Evolutionary conservation across 2,888 invertebrate genomes (phyloP).

Genomic region (Synanthedon formicaeformis): DNA sequence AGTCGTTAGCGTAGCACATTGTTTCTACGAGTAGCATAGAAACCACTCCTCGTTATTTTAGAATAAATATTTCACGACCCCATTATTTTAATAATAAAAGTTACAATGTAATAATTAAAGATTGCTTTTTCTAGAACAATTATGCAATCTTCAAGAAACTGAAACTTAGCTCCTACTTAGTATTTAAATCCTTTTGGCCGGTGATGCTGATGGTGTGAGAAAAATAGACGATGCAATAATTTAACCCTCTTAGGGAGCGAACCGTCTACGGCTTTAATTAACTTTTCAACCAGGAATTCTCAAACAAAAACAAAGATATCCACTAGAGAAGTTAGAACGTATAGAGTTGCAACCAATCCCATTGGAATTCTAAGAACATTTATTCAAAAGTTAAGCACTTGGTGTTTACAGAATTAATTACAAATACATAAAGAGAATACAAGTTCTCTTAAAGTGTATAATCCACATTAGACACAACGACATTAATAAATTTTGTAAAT

Average conservation of each 20-base stretch:
- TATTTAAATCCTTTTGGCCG: background rate
- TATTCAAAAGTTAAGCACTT: background rate
- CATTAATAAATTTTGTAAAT: no score
- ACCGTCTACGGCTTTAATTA: constrained; percentile 60
- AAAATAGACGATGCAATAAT: constrained; percentile 54
- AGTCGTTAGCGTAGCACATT: no score
- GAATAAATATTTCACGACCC: no score
- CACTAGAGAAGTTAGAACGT: constrained; percentile 29
- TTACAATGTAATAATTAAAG: no score
- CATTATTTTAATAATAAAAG: no score
- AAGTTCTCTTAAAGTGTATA: no score
- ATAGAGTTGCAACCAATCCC: constrained; percentile 15
- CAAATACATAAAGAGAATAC: no score
- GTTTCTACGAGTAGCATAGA: no score
- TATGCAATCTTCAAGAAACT: background rate
- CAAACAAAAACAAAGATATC: constrained; percentile 35
- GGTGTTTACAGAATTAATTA: background rate
- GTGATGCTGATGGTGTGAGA: constrained; percentile 21
- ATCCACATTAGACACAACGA: no score
- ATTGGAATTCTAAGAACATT: constrained; percentile 13
- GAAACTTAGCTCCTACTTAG: background rate
- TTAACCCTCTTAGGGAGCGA: constrained; percentile 53
- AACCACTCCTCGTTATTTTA: no score
- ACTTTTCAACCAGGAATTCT: constrained; percentile 53
- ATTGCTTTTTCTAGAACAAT: no score